These are phyloP conservation scores for Cladorhizidae sp. DNA, from an alignment of 37 sponge, comb jelly and placozoan species.

Conservation along the genomic window DNA sequence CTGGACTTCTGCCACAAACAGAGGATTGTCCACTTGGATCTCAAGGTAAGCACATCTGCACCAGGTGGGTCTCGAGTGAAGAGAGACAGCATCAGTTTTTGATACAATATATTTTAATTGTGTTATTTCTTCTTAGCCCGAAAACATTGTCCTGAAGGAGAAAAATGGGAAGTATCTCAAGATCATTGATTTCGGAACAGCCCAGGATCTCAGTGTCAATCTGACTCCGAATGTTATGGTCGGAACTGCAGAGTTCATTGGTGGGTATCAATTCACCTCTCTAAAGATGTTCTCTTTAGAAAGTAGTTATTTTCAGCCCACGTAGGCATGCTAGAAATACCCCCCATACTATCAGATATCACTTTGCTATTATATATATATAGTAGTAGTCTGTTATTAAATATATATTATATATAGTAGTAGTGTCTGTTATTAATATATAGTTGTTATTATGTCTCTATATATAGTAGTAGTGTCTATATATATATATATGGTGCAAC, in stretches of 20 bases:
- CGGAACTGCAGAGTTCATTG: constrained; percentile 91
- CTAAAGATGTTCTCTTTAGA: neutral
- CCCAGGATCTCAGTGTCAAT: constrained; percentile 45
- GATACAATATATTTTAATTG: neutral
- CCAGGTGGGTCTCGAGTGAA: no score
- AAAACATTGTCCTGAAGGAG: constrained; percentile 81
- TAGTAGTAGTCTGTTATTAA: no score
- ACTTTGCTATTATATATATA: no score
- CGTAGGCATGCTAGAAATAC: neutral
- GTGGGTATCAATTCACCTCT: constrained; percentile 21
- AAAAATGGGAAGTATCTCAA: constrained; percentile 45
- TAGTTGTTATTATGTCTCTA: no score
- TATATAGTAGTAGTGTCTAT: no score
- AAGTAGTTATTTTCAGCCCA: neutral
- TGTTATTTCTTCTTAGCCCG: constrained; percentile 61
- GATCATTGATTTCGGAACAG: constrained; percentile 87
- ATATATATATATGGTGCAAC: no score
- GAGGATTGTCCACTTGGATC: constrained; percentile 79
- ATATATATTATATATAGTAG: no score
- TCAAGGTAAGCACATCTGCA: constrained; percentile 68
- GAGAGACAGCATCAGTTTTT: constrained; percentile 1
- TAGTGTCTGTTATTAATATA: no score
- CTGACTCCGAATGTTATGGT: constrained; percentile 46
- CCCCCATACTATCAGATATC: neutral
- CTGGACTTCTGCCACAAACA: constrained; percentile 57